Evolutionary conservation across 2,113 vertebrate genomes (phyloP).

Genomic region (Agapornis roseicollis): DNA sequence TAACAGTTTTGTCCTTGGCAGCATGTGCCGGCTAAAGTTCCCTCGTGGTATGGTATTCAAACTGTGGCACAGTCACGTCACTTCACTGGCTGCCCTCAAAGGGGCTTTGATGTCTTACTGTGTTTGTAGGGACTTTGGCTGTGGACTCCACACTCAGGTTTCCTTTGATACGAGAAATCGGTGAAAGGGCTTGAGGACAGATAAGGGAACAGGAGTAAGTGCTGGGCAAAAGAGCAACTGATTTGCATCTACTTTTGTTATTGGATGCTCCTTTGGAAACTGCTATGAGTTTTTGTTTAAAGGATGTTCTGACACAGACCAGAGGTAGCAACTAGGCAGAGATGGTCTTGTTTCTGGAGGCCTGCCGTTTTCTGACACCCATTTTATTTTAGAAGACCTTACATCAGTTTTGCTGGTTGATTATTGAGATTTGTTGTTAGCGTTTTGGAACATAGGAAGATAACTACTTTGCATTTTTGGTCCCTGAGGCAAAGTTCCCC

Average conservation of each 20-base stretch:
- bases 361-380: not conserved
- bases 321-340: not conserved
- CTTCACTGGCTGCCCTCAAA: not conserved
- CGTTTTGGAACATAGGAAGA: not conserved
- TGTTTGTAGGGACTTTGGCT: not conserved
- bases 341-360: not conserved
- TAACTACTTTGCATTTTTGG: not conserved
- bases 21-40: not conserved
- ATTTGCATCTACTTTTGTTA: not conserved
- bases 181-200: not conserved
- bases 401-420: not conserved
- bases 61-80: not conserved
- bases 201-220: not conserved
- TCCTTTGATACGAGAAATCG: not conserved
- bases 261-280: not conserved
- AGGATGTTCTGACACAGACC: not conserved
- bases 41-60: not conserved
- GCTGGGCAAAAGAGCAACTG: not conserved
- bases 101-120: not conserved
- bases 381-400: not conserved
- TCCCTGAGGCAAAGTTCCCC: not conserved
- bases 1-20: slow-evolving; percentile 13
- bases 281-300: not conserved
- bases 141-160: not conserved
- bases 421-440: not conserved